These are phyloP conservation scores for Chaetophractus vellerosus DNA, from an alignment of 2,797 vertebrate genomes.

Conservation along the genomic window DNA sequence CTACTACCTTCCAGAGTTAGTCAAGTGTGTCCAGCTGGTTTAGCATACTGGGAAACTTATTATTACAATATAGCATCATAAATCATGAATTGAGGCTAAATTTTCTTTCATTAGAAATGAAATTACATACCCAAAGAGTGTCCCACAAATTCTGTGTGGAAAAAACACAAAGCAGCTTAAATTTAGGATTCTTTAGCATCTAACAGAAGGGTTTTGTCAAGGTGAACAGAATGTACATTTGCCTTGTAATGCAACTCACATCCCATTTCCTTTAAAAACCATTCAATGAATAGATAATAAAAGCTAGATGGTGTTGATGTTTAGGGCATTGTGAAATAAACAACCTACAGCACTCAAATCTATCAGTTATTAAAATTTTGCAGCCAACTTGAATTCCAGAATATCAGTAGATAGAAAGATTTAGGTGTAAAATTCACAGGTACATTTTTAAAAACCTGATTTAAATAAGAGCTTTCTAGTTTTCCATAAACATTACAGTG, in stretches of 20 bases:
- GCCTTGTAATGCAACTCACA: neutral
- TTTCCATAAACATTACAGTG: slow-evolving; percentile 40
- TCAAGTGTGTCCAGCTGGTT: slow-evolving; percentile 84
- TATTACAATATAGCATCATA: slow-evolving; percentile 73
- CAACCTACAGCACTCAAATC: neutral
- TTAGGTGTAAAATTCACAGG: neutral
- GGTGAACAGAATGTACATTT: neutral
- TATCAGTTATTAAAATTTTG: neutral
- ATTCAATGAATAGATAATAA: neutral
- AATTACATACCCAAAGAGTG: slow-evolving; percentile 18
- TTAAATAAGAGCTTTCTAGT: slow-evolving; percentile 18
- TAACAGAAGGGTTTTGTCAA: neutral
- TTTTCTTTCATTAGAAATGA: slow-evolving; percentile 74
- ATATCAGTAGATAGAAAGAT: slow-evolving; percentile 1
- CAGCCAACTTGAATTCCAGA: neutral
- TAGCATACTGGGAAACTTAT: slow-evolving; percentile 54
- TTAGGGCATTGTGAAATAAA: neutral
- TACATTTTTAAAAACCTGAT: neutral
- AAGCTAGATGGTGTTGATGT: neutral
- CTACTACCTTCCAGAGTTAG: slow-evolving; percentile 35
- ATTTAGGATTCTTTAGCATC: neutral
- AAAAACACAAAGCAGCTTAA: neutral
- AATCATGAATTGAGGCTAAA: slow-evolving; percentile 74
- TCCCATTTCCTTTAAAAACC: neutral
- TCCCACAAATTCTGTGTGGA: neutral